phyloP scores from a whole-genome alignment of 1,140 invertebrate genomes.

The Conus ventricosus region DNA sequence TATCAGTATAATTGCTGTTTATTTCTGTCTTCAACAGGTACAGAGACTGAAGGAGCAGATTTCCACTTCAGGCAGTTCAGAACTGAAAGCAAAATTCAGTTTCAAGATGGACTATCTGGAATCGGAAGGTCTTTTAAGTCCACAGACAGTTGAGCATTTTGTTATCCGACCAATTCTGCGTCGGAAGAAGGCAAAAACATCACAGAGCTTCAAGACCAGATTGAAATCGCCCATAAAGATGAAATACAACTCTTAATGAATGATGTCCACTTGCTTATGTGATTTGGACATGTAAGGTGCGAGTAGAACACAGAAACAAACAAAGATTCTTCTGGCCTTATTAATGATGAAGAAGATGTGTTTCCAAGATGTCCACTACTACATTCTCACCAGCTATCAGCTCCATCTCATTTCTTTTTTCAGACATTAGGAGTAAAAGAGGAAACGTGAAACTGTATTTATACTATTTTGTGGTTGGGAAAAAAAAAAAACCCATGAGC shows the following conservation, averaged over 20 bases:
- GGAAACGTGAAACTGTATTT: too few relatives aligned
- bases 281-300: too few relatives aligned
- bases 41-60: neutral
- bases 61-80: neutral
- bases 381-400: too few relatives aligned
- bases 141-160: constrained; percentile 25
- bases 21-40: constrained; percentile 7
- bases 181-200: neutral
- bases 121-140: constrained; percentile 22
- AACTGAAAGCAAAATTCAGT: neutral
- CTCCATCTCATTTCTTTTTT: too few relatives aligned
- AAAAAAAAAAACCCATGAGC: too few relatives aligned
- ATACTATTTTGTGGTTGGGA: too few relatives aligned
- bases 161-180: constrained; percentile 6
- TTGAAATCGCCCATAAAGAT: constrained; percentile 18
- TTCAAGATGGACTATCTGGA: neutral
- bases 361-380: too few relatives aligned
- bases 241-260: neutral
- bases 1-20: neutral
- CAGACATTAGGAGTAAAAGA: too few relatives aligned
- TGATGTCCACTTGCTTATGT: too few relatives aligned
- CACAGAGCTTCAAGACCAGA: constrained; percentile 28
- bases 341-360: too few relatives aligned
- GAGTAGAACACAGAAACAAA: too few relatives aligned
- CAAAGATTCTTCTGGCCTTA: too few relatives aligned